Percentiles rank a stretch among this genome's conserved stretches.
Evolutionary conservation across 2,113 vertebrate genomes (phyloP).

Genomic region (Rhabdornis inornatus): DNA sequence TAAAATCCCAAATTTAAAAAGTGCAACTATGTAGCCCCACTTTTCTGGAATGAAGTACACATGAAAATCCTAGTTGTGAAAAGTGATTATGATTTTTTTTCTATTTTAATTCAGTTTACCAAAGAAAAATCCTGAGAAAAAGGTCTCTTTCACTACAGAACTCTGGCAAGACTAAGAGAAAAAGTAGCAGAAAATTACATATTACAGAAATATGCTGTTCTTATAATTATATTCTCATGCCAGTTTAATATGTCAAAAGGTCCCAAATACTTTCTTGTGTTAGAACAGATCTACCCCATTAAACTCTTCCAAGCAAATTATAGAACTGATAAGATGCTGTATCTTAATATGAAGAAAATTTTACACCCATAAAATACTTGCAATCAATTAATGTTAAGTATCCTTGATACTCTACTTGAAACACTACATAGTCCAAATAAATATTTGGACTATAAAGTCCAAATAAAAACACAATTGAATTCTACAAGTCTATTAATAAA

Average conservation of each 20-base stretch:
- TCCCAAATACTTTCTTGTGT: not conserved
- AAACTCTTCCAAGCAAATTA: not conserved
- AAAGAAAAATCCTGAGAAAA: not conserved
- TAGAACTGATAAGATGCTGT: not conserved
- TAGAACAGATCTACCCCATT: not conserved
- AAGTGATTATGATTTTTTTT: not conserved
- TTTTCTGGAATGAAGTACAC: not conserved
- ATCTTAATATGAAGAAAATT: not conserved
- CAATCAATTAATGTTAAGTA: not conserved
- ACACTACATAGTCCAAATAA: not conserved
- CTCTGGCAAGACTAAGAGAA: not conserved
- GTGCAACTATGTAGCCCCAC: not conserved
- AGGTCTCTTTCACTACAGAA: not conserved
- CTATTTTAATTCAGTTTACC: not conserved
- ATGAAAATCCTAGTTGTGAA: not conserved
- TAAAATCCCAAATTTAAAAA: not conserved
- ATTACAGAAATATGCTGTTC: not conserved
- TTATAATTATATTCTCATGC: not conserved
- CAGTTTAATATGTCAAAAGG: not conserved
- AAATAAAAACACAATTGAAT: not conserved
- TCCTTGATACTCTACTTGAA: not conserved
- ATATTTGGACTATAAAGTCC: not conserved
- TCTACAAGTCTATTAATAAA: not conserved
- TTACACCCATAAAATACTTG: not conserved
- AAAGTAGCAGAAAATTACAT: not conserved